These are phyloP conservation scores for Phycodurus eques DNA, from an alignment of 2,113 vertebrate species.

Conservation along the genomic window DNA sequence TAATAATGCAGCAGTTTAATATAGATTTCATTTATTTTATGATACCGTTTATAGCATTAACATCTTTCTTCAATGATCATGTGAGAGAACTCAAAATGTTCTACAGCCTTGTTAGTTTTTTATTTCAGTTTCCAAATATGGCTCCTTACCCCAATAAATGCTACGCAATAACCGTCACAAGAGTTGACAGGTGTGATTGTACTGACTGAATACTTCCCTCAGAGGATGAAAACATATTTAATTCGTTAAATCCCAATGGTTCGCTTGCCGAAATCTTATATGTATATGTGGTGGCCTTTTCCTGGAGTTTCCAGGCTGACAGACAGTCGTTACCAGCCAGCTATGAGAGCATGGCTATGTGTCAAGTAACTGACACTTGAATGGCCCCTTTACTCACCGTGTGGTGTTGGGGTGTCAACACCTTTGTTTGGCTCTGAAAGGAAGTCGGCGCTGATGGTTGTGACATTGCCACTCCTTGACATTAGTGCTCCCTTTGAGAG, in stretches of 20 bases:
- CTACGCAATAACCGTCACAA: slow-evolving; percentile 22
- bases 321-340: slow-evolving; percentile 57
- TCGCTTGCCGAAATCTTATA: slow-evolving; percentile 43
- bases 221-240: slow-evolving; percentile 43
- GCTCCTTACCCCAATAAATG: background rate
- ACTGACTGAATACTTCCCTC: slow-evolving; percentile 41
- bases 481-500: slow-evolving; percentile 60
- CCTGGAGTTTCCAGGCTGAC: slow-evolving; percentile 59
- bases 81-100: background rate
- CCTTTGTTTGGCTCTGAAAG: slow-evolving; percentile 75
- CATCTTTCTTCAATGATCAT: background rate
- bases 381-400: slow-evolving; percentile 64
- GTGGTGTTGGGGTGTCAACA: slow-evolving; percentile 68
- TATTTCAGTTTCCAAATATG: background rate
- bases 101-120: too few species aligned
- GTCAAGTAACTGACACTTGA: slow-evolving; percentile 66
- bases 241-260: slow-evolving; percentile 53
- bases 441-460: slow-evolving; percentile 73
- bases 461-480: slow-evolving; percentile 70
- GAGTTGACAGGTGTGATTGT: slow-evolving; percentile 61
- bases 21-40: background rate
- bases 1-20: too few species aligned
- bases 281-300: slow-evolving; percentile 67
- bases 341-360: slow-evolving; percentile 56
- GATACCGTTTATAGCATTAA: background rate